phyloP scores from a whole-genome alignment of 1,140 invertebrate species.

The Battus philenor region DNA sequence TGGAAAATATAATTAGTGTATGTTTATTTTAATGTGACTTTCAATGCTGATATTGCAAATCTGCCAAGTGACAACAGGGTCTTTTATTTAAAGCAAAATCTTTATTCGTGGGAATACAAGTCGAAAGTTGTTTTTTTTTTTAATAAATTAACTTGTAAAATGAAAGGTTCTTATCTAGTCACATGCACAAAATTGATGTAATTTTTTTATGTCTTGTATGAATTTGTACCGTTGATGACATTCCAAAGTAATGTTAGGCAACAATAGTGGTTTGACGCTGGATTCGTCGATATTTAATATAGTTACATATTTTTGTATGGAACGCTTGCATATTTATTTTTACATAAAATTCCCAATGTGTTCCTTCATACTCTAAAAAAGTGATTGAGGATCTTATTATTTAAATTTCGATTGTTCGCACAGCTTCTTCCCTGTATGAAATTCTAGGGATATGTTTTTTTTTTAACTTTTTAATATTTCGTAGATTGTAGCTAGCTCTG shows the following conservation, averaged over 20 bases:
- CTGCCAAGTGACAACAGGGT: not conserved
- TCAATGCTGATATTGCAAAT: not conserved
- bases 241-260: slow-evolving; percentile 28
- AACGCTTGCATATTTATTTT: slow-evolving; percentile 34
- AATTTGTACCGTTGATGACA: slow-evolving; percentile 23
- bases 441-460: no score
- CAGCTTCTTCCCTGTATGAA: no score
- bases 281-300: slow-evolving; percentile 34
- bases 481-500: no score
- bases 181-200: slow-evolving; percentile 7
- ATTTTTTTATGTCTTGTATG: slow-evolving; percentile 22
- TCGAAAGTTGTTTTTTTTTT: no score
- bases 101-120: no score
- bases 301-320: slow-evolving; percentile 52
- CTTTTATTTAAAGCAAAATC: no score
- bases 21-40: not conserved
- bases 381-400: not conserved
- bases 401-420: slow-evolving; percentile 11
- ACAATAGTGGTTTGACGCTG: slow-evolving; percentile 41
- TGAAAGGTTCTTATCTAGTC: no score
- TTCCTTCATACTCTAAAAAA: slow-evolving; percentile 20
- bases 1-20: slow-evolving; percentile 13
- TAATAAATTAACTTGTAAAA: no score
- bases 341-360: slow-evolving; percentile 21
- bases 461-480: no score